Evolutionary conservation across 2,888 invertebrate species (phyloP).

Genomic region (Pachycephus smyrnensis): DNA sequence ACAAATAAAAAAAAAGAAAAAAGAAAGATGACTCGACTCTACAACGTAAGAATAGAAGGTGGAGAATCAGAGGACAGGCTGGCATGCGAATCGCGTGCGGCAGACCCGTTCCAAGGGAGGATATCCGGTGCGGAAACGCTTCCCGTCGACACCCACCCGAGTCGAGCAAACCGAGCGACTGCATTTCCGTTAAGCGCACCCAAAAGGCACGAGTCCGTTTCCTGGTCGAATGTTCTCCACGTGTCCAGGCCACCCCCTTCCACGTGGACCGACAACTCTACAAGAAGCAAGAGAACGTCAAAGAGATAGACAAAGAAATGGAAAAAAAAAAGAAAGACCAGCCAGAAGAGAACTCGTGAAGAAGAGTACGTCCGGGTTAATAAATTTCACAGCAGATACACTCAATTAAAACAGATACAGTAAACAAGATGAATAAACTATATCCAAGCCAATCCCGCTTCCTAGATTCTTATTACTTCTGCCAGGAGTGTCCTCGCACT

Average conservation of each 20-base stretch:
- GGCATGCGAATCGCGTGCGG: constrained; percentile 55
- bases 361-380: neutral
- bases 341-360: neutral
- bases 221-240: no score
- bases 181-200: constrained; percentile 33
- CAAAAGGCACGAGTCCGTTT: no score
- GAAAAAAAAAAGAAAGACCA: neutral
- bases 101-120: constrained; percentile 53
- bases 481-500: constrained; percentile 23
- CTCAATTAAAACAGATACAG: no score
- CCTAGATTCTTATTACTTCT: constrained; percentile 13
- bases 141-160: constrained; percentile 47
- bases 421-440: no score
- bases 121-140: constrained; percentile 64
- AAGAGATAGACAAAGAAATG: no score
- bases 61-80: constrained; percentile 27
- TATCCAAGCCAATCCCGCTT: neutral
- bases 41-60: neutral
- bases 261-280: no score
- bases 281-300: no score
- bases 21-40: constrained; percentile 7
- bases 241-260: no score
- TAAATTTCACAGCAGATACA: no score
- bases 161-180: constrained; percentile 27
- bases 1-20: constrained; percentile 26